phyloP scores from a whole-genome alignment of 30 jellyfish, hydroid and myxozoan species.

The Clytia hemisphaerica region DNA sequence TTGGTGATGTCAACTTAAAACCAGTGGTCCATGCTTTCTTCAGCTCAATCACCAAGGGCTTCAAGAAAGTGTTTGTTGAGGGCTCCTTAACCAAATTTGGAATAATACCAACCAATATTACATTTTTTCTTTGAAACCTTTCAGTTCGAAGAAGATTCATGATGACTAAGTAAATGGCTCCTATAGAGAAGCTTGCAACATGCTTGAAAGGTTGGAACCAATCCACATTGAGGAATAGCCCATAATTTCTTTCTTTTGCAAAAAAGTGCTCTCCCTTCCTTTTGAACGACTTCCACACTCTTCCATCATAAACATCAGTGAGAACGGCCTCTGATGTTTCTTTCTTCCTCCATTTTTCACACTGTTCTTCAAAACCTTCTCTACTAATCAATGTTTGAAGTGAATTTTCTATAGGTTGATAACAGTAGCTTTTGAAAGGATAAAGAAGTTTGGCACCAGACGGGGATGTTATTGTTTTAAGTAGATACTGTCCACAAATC shows the following conservation, averaged over 20 bases:
- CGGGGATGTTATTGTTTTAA: too few species aligned
- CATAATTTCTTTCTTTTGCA: not conserved
- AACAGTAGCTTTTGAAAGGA: too few species aligned
- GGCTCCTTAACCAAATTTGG: conserved; percentile 38
- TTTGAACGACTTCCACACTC: conserved; percentile 16
- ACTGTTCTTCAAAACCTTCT: too few species aligned
- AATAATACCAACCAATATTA: conserved; percentile 14
- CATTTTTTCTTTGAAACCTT: conserved; percentile 22
- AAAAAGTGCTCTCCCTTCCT: conserved; percentile 2
- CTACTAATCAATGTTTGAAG: too few species aligned
- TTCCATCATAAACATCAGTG: conserved; percentile 22
- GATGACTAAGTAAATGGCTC: conserved; percentile 26
- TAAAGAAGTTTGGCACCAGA: too few species aligned
- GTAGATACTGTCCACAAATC: too few species aligned
- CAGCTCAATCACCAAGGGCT: conserved; percentile 26
- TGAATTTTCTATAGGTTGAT: too few species aligned
- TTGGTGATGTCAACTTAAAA: not conserved
- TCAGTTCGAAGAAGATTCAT: conserved; percentile 20
- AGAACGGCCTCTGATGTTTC: not conserved
- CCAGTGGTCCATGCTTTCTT: conserved; percentile 29
- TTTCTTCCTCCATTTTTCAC: conserved; percentile 3
- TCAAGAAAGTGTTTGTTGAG: conserved; percentile 24
- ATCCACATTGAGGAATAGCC: conserved; percentile 19
- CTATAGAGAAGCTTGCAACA: conserved; percentile 18
- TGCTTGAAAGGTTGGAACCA: conserved; percentile 33